A percentile compares a stretch with the other conserved stretches of the same genome.
Evolutionary conservation across 2,888 invertebrate genomes (phyloP).

Genomic region (Serripes groenlandicus): DNA sequence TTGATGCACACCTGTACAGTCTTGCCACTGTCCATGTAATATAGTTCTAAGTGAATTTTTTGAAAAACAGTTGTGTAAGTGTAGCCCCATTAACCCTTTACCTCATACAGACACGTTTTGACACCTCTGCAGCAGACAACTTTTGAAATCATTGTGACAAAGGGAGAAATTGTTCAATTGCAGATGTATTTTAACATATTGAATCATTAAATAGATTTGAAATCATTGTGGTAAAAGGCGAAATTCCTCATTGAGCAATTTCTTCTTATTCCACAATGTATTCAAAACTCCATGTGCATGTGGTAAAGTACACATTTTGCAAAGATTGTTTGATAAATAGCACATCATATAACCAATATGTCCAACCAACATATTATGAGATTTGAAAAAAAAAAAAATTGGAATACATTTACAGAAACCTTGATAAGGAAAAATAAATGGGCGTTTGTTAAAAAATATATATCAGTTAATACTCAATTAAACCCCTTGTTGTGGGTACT

Average conservation of each 20-base stretch:
- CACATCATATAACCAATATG: neutral
- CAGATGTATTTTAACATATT: too few relatives aligned
- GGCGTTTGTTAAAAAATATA: neutral
- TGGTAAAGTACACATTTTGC: neutral
- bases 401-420: neutral
- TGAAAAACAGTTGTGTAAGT: too few relatives aligned
- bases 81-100: too few relatives aligned
- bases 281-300: neutral
- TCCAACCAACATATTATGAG: neutral
- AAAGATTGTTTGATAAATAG: neutral
- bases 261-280: constrained; percentile 3
- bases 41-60: too few relatives aligned
- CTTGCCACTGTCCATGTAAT: too few relatives aligned
- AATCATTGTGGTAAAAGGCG: neutral
- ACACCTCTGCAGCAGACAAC: too few relatives aligned
- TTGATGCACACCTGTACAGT: too few relatives aligned
- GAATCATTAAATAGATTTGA: neutral
- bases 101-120: too few relatives aligned
- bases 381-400: neutral
- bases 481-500: neutral
- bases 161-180: too few relatives aligned
- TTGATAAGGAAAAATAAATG: neutral
- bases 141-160: too few relatives aligned
- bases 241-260: neutral
- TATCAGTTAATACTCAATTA: neutral